Conservation (phyloP, 2,113 vertebrate species). For the Sus scrofa region T2T-Sscrofa CM000830.6:131839501-131840000, state of each 20-base stretch:
- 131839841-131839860: not conserved
- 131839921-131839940: not conserved
- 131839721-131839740: not conserved
- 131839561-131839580: not conserved
- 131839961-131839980: not conserved
- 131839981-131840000: not conserved
- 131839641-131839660: not conserved
- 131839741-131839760: not conserved
- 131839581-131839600: not conserved
- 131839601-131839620: not conserved
- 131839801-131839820: not conserved
- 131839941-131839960: not conserved
- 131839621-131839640: not conserved
- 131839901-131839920: not conserved
- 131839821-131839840: not conserved
- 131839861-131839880: not conserved
- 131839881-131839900: not conserved
- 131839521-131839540: not conserved
- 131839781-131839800: not conserved
- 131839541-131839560: not conserved
- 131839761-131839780: constrained; percentile 3
- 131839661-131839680: not conserved
- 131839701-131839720: not conserved
- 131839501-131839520: not conserved
- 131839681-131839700: not conserved